Percentiles rank a stretch among this genome's conserved stretches.
Conservation (phyloP, 2,888 invertebrate genomes). For the Dorcus parallelipipedus region DNA sequence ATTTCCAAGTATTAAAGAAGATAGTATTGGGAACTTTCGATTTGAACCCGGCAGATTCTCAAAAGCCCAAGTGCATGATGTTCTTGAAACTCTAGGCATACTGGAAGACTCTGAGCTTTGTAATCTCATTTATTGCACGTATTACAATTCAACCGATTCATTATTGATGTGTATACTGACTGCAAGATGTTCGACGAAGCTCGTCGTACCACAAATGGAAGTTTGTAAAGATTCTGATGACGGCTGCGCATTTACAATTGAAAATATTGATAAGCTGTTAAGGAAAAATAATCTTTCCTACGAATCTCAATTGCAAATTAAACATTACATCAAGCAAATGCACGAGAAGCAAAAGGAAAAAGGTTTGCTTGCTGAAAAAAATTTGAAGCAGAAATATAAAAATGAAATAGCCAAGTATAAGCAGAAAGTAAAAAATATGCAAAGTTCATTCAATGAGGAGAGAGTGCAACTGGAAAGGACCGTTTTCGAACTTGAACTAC, state of each 20-base stretch:
- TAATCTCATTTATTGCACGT: constrained; percentile 24
- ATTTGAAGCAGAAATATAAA: neutral
- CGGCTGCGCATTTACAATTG: constrained; percentile 1
- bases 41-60: constrained; percentile 42
- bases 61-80: constrained; percentile 52
- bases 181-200: neutral
- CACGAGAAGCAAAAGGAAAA: constrained; percentile 13
- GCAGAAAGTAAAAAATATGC: neutral
- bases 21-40: constrained; percentile 6
- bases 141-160: constrained; percentile 17
- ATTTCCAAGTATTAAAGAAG: constrained; percentile 47
- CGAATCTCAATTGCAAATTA: constrained; percentile 4
- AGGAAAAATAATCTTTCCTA: constrained; percentile 9
- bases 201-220: too few relatives aligned
- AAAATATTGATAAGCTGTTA: constrained; percentile 7
- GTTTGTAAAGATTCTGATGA: neutral
- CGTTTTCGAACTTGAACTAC: too few relatives aligned
- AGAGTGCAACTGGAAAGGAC: too few relatives aligned
- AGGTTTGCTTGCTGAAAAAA: neutral
- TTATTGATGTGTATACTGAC: constrained; percentile 11
- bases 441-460: too few relatives aligned
- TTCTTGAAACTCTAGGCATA: constrained; percentile 45
- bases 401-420: neutral
- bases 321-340: constrained; percentile 14
- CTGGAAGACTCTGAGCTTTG: constrained; percentile 25